Evolutionary conservation across 2,888 invertebrate species (phyloP), one percentile per base, ranked within the genome.

Genomic region (Heteromurus nitidus): DNA sequence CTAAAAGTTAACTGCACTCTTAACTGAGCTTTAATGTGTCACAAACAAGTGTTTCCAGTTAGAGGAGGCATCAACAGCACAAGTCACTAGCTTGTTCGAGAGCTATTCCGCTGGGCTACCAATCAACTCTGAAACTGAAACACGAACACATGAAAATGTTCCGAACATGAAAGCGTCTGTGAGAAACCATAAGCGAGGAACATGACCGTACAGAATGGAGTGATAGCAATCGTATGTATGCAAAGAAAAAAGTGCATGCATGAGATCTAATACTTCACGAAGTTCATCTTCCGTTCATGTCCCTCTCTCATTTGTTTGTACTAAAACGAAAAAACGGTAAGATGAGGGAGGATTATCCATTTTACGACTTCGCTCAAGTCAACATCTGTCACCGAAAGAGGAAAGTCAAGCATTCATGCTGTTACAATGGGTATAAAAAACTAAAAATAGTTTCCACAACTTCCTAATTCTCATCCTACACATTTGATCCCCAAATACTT

Each of bases 371-470:
- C n/a, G n/a, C n/a, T n/a, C n/a, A n/a, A n/a, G n/a, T n/a, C n/a
- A n/a, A n/a, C n/a, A n/a, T n/a, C n/a, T n/a, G n/a, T n/a, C n/a
- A n/a, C n/a, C n/a, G n/a, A n/a, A n/a, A n/a, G n/a, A n/a, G n/a
- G n/a, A n/a, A n/a, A n/a, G n/a, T n/a, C n/a, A 36, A 47, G n/a
- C n/a, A 47, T 47, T 13, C n/a, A 16, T n/a, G n/a, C 11, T 11
- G n/a, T 47, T 11, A 5, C 11, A 47, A 47, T 16, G 47, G n/a
- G n/a, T 47, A 50, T 69, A 44, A 67, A 67, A 67, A 47, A 67
- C 67, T 67, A 67, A 67, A 67, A 67, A 67, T 67, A 67, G 47
- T 67, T 67, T 67, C 24, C 31, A 18, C 30, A 62, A 62, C 62
- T 62, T 62, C 62, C 31, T 62, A 30, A 62, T n/a, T 31, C 18